Percentiles rank a stretch among this genome's conserved stretches.
phyloP scores from a whole-genome alignment of 1,140 invertebrate genomes.

The Trichonephila clavipes region DNA sequence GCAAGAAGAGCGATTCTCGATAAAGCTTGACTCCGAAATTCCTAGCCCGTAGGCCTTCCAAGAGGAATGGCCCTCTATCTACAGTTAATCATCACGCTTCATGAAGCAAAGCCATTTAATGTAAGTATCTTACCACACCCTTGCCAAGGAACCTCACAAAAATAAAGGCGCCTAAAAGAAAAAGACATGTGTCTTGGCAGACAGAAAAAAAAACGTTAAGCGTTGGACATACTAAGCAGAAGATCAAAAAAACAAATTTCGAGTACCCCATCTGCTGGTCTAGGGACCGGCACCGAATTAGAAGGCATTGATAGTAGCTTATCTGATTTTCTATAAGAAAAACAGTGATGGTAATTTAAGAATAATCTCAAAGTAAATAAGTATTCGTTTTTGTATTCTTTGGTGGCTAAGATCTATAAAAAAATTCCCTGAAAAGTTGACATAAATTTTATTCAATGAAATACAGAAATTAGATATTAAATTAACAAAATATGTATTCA shows the following conservation, averaged over 20 bases:
- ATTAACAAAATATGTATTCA: no score
- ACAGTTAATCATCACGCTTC: conserved; percentile 59
- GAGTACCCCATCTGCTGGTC: neutral
- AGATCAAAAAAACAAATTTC: conserved; percentile 1
- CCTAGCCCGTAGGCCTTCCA: neutral
- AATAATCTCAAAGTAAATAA: no score
- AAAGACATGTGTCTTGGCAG: neutral
- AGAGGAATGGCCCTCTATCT: conserved; percentile 58
- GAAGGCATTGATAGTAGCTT: no score
- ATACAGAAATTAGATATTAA: no score
- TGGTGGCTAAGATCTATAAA: no score
- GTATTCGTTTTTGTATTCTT: no score
- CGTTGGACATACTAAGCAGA: neutral
- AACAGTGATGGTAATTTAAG: no score
- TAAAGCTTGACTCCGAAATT: conserved; percentile 19
- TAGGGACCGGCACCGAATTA: neutral
- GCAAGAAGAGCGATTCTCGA: conserved; percentile 10
- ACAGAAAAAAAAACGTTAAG: neutral
- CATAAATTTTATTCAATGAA: no score
- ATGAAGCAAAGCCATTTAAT: conserved; percentile 67
- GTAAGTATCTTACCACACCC: conserved; percentile 33
- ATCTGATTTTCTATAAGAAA: no score
- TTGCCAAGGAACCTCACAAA: conserved; percentile 25
- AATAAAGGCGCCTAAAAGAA: conserved; percentile 1
- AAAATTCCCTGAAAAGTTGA: no score